Base-by-base conservation (phyloP, 2,113 vertebrate genomes). In the Tretioscincus oriximinensis region DNA sequence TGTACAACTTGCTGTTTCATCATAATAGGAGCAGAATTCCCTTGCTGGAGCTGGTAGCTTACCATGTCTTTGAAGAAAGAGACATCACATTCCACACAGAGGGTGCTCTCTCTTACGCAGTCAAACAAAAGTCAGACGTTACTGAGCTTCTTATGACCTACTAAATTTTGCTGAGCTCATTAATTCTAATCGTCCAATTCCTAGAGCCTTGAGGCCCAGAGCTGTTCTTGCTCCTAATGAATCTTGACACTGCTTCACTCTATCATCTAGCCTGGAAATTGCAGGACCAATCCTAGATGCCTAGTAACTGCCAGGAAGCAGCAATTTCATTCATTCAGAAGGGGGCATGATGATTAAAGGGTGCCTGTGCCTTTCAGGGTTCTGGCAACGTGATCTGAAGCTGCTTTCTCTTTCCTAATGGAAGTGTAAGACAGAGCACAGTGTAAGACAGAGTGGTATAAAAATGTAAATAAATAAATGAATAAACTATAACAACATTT, bases 321-420 rank as follows among this genome's bases (percentile, higher is more conserved):
- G 61, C 54, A 73, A 86, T 71, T 87, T 77, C 74, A 71, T 28
- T 68, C 16, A 61, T 35, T 78, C 9, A 71, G 10, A n/a, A 49
- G 68, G 47, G 66, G 29, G 12, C 1, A 65, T 58, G 76, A 78
- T 76, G 60, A 89, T 83, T 78, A 72, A 77, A 61, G 74, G 7
- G 6, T 70, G 64, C n/a, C 73, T 89, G 88, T 84, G 83, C 85
- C 20, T 72, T 60, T 85, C 84, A 86, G 81, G 18, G 86, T 47
- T 49, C 76, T 29, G 14, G 61, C 64, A 63, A 77, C 68, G 66
- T 82, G 84, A 86, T 78, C 85, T 9, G 72, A 54, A 0, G 21
- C 80, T 84, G 77, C 16, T 81, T 80, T 29, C 75, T 77, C 64
- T 61, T 45, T 70, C 28, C 58, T 83, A 63, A 2, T 77, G 16